Conservation (phyloP, 2,113 vertebrate species). For the Cryptomyrus ogoouensis region DNA sequence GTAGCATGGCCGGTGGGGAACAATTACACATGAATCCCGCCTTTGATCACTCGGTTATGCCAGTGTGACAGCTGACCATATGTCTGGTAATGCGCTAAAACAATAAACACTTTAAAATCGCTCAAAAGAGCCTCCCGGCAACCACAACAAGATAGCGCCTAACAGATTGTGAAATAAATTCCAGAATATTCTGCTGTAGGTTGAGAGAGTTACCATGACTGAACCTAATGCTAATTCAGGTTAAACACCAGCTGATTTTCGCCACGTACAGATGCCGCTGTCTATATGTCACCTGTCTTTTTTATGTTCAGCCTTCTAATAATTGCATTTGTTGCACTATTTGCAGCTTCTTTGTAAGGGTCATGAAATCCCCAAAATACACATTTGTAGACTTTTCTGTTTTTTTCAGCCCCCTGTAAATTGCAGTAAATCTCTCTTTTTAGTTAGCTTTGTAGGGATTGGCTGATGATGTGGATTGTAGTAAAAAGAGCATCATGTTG, state of each 20-base stretch:
- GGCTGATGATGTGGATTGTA: background rate
- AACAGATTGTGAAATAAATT: constrained; percentile 1
- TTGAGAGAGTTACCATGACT: background rate
- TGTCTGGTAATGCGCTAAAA: constrained; percentile 70
- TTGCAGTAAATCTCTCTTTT: background rate
- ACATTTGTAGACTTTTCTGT: background rate
- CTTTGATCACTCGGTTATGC: constrained; percentile 83
- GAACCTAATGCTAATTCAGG: background rate
- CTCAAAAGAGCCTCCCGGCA: background rate
- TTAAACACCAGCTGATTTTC: background rate
- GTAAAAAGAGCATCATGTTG: background rate
- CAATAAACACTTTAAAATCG: constrained; percentile 54
- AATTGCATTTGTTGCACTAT: background rate
- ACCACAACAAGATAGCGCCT: background rate
- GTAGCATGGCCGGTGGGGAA: constrained; percentile 92
- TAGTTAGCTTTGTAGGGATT: background rate
- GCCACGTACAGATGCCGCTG: background rate
- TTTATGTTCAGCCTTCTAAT: background rate
- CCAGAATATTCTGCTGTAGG: background rate
- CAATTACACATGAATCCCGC: constrained; percentile 82
- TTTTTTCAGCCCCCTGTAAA: background rate
- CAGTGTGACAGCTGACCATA: constrained; percentile 89
- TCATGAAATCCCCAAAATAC: background rate
- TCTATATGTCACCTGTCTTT: background rate
- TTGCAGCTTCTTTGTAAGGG: background rate